Conservation (phyloP, 2,888 invertebrate species). For the Erebia aethiops region DNA sequence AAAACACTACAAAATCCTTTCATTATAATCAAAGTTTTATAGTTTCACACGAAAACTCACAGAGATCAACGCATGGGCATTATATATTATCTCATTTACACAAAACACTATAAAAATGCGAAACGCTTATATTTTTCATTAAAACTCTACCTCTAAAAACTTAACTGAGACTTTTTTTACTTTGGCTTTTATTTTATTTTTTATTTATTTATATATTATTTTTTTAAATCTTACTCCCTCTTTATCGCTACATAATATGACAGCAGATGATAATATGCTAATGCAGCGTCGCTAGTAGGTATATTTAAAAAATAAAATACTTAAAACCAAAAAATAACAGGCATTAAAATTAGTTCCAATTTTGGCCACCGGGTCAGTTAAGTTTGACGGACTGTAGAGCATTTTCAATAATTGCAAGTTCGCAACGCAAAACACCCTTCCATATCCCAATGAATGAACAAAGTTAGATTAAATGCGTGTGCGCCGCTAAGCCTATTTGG, state of each 20-base stretch:
- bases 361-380: too few species aligned
- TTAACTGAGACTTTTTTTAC: too few species aligned
- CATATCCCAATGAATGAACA: neutral
- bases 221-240: too few species aligned
- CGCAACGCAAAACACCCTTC: neutral
- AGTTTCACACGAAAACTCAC: conserved; percentile 54
- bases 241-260: too few species aligned
- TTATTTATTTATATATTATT: too few species aligned
- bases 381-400: neutral
- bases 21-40: conserved; percentile 65
- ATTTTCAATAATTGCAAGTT: neutral
- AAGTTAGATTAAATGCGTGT: neutral
- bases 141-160: too few species aligned
- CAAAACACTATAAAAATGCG: conserved; percentile 50
- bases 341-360: too few species aligned
- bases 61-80: conserved; percentile 54
- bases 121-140: neutral
- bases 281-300: too few species aligned
- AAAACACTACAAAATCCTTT: conserved; percentile 67
- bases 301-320: too few species aligned
- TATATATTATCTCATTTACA: conserved; percentile 52
- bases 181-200: too few species aligned
- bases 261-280: too few species aligned
- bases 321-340: too few species aligned
- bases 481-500: neutral